Evolutionary conservation across 2,888 invertebrate genomes (phyloP), one percentile per base, ranked within the genome.

Genomic region (Bimastos eiseni): DNA sequence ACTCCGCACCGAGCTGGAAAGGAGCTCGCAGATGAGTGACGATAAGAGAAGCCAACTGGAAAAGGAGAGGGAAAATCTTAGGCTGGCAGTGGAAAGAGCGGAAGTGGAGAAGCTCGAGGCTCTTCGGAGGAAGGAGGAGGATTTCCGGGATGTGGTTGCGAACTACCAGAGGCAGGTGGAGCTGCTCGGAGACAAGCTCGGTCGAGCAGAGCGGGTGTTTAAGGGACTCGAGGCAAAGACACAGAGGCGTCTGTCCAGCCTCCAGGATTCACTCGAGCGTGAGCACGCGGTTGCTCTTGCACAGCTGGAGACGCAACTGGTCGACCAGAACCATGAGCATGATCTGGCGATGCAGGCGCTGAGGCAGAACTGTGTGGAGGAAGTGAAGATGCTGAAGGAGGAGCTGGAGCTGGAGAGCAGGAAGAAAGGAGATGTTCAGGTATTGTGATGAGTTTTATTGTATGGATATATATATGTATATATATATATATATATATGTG

Each of bases 231-330:
- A 91, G 36, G 37, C 88, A 17, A 70, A 90, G 90, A 84, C 91
- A 4, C 88, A 84, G 49, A 34, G 49, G 70, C 89, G 89, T 41
- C 89, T 91, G 49, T 34, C 41, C 21, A 34, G 38, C 13, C 30
- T 90, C 34, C 90, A 92, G 90, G 91, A 92, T 89, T 91, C 91
- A 8, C n/a, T 92, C 89, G 92, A 93, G 89, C 92, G 92, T 4
- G 93, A 93, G 89, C 93, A 93, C 90, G 92, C 92, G 34, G 92
- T 92, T 15, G 93, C 93, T 44, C 92, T 94, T 92, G 93, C 93
- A 24, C 92, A 93, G 19, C 93, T 94, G 93, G 93, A 93, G 90
- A 92, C 92, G 36, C 93, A 93, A 86, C 93, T 94, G 93, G 92
- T 93, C 15, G 93, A 93, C 70, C 92, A 93, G 41, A 92, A 92